Conservation (phyloP, 2,888 invertebrate species). For the Apodemia mormo region DNA sequence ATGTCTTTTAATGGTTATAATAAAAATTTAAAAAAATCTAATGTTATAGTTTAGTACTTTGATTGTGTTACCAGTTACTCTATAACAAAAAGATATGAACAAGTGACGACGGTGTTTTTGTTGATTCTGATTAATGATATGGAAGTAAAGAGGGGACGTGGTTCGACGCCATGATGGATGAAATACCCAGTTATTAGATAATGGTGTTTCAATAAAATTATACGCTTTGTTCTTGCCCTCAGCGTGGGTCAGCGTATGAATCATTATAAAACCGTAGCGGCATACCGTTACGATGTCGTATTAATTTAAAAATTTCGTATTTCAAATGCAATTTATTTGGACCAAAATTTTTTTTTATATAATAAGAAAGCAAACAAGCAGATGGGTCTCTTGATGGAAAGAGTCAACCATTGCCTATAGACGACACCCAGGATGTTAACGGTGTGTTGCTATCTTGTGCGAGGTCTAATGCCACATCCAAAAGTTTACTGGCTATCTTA, state of each 20-base stretch:
- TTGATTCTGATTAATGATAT: slow-evolving; percentile 79
- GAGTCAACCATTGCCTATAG: too few relatives aligned
- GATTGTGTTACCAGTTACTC: neutral
- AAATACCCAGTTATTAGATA: slow-evolving; percentile 73
- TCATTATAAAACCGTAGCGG: slow-evolving; percentile 6
- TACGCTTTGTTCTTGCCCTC: slow-evolving; percentile 72
- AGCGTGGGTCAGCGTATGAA: slow-evolving; percentile 26
- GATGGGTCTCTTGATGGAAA: too few relatives aligned
- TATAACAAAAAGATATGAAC: slow-evolving; percentile 42
- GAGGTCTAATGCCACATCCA: too few relatives aligned
- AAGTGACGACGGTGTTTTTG: slow-evolving; percentile 72
- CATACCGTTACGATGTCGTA: neutral
- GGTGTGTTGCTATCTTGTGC: too few relatives aligned
- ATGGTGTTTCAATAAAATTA: slow-evolving; percentile 79
- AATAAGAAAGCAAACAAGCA: too few relatives aligned
- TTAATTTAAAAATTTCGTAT: neutral
- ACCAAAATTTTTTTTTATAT: too few relatives aligned
- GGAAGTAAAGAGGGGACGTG: slow-evolving; percentile 67
- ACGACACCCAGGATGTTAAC: too few relatives aligned
- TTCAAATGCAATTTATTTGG: neutral
- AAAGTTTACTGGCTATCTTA: too few relatives aligned
- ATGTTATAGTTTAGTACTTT: neutral
- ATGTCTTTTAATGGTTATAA: too few relatives aligned
- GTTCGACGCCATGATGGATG: slow-evolving; percentile 67
- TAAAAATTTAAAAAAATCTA: neutral